Conservation (phyloP, 2,888 invertebrate species). For the Netelia fuscicornis region DNA sequence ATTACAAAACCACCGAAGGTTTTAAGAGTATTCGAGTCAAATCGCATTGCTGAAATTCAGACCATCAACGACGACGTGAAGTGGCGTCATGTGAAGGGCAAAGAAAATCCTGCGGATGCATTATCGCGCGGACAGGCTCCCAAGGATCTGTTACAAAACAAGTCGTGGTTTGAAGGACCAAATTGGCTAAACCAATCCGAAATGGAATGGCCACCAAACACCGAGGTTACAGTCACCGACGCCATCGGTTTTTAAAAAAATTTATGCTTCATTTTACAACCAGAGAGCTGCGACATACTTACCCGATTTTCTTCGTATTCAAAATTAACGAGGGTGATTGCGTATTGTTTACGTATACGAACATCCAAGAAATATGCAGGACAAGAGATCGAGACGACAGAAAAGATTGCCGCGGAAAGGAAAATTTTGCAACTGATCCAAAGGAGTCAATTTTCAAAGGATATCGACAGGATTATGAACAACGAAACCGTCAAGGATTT, state of each 20-base stretch:
- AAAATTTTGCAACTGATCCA: conserved; percentile 41
- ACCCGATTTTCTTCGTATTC: conserved; percentile 52
- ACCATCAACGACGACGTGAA: conserved; percentile 40
- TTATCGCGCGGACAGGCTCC: conserved; percentile 65
- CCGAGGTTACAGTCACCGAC: conserved; percentile 23
- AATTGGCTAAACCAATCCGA: conserved; percentile 49
- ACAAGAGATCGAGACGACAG: conserved; percentile 40
- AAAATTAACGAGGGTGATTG: conserved; percentile 32
- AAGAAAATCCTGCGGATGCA: conserved; percentile 69
- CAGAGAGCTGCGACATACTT: conserved; percentile 31
- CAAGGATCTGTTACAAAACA: conserved; percentile 35
- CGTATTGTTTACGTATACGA: conserved; percentile 46
- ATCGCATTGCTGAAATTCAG: conserved; percentile 65
- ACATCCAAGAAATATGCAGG: conserved; percentile 27
- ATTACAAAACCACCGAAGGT: conserved; percentile 48
- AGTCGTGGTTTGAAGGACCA: conserved; percentile 61
- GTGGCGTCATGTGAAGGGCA: conserved; percentile 64
- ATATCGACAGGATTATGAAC: conserved; percentile 45
- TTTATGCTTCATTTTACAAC: conserved; percentile 30
- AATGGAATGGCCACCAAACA: conserved; percentile 44
- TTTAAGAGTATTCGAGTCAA: conserved; percentile 51
- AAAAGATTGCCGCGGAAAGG: conserved; percentile 29
- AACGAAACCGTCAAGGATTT: conserved; percentile 31
- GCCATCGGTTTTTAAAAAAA: conserved; percentile 21
- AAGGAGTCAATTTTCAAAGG: conserved; percentile 36